A percentile compares a stretch with the other conserved stretches of the same genome.
Evolutionary conservation across 2,797 vertebrate species (phyloP).

Genomic region (Premnoplex brunnescens): DNA sequence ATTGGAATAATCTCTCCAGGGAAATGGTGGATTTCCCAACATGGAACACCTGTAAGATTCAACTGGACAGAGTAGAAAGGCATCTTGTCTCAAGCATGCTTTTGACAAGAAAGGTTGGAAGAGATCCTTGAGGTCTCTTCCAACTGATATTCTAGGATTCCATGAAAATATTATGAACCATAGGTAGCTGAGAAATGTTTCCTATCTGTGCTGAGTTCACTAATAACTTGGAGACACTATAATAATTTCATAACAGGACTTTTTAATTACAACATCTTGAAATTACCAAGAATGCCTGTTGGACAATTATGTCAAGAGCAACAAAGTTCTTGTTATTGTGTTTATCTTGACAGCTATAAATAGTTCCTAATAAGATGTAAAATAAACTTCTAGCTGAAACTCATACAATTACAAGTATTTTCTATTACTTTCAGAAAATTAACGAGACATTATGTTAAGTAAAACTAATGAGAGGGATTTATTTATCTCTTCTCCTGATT

Average conservation of each 20-base stretch:
- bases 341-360: neutral
- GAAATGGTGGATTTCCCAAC: neutral
- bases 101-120: neutral
- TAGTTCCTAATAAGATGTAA: neutral
- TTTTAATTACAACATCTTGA: neutral
- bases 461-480: conserved; percentile 17
- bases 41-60: neutral
- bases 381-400: neutral
- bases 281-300: neutral
- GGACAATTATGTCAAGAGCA: neutral
- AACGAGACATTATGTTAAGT: neutral
- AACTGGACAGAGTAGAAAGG: neutral
- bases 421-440: conserved; percentile 6
- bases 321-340: neutral
- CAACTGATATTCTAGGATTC: neutral
- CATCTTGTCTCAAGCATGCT: neutral
- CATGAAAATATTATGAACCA: neutral
- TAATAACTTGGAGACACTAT: neutral
- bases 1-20: neutral
- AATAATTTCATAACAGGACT: neutral
- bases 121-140: neutral
- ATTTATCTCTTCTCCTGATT: conserved; percentile 18
- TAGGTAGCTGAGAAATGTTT: neutral
- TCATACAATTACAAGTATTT: neutral
- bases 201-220: neutral